phyloP scores from a whole-genome alignment of 2,113 vertebrate genomes.

The Chinchilla lanigera region DNA sequence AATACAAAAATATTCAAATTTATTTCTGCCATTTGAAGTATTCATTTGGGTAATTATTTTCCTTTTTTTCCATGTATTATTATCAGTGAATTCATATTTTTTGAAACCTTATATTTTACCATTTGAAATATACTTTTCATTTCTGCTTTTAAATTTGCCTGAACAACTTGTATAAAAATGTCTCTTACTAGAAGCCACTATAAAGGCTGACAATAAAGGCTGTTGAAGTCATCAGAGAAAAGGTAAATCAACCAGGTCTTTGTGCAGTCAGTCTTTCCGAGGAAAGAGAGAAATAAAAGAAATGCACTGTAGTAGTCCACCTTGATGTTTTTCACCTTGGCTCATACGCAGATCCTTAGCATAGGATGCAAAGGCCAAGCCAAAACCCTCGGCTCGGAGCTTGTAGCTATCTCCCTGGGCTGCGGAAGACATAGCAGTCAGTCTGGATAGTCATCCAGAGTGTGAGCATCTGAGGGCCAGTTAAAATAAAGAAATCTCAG shows the following conservation, averaged over 20 bases:
- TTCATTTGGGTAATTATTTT: not conserved
- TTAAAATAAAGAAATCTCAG: not conserved
- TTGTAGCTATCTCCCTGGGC: rapidly evolving
- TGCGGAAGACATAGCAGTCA: rapidly evolving
- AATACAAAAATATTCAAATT: not conserved
- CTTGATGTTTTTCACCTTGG: not conserved
- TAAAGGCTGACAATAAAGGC: not conserved
- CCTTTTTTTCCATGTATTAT: not conserved
- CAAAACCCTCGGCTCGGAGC: not conserved
- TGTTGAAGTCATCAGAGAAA: not conserved
- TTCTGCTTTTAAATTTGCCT: not conserved
- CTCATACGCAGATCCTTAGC: no score
- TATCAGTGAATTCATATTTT: not conserved
- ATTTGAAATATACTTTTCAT: not conserved
- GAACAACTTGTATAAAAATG: not conserved
- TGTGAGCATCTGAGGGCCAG: not conserved
- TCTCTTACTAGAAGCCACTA: not conserved
- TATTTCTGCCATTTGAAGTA: not conserved
- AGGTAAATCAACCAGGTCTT: not conserved
- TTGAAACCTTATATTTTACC: not conserved
- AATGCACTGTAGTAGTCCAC: not conserved
- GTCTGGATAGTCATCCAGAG: not conserved
- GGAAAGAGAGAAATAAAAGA: not conserved
- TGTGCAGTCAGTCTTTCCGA: not conserved
- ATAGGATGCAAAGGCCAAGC: not conserved